A percentile compares a stretch with the other conserved stretches of the same genome.
phyloP scores from a whole-genome alignment of 2,797 vertebrate species.

The Ibycter americanus region DNA sequence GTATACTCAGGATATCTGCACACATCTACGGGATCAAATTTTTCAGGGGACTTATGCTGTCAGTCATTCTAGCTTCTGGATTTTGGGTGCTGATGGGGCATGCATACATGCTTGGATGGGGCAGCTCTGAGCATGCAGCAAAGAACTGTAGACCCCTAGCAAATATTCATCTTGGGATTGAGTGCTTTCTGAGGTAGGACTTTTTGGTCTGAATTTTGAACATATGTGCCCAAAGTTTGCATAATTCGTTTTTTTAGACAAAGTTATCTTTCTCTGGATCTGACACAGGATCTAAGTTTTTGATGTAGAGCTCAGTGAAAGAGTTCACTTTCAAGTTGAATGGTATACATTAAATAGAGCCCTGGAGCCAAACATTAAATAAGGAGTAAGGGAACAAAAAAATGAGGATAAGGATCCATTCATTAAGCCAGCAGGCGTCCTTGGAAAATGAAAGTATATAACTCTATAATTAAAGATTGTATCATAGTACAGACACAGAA shows the following conservation, averaged over 20 bases:
- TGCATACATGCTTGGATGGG: background rate
- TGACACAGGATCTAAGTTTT: background rate
- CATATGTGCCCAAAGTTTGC: background rate
- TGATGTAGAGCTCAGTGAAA: background rate
- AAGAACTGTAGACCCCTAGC: background rate
- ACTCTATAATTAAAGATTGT: conserved; percentile 38
- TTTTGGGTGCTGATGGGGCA: background rate
- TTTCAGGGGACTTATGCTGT: background rate
- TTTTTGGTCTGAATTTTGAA: background rate
- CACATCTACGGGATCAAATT: background rate
- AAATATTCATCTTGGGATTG: background rate
- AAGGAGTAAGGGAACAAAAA: background rate
- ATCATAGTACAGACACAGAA: background rate
- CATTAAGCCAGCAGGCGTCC: background rate
- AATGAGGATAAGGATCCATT: background rate
- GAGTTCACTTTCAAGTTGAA: background rate
- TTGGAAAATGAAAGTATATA: background rate
- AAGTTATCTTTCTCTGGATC: background rate
- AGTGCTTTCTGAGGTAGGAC: background rate
- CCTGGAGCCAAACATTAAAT: background rate
- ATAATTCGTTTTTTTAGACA: background rate
- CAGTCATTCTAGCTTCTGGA: background rate
- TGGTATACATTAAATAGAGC: background rate
- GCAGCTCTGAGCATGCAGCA: background rate
- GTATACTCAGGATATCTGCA: background rate